Conservation (phyloP, 2,888 invertebrate species). For the Ariolimax columbianus region DNA sequence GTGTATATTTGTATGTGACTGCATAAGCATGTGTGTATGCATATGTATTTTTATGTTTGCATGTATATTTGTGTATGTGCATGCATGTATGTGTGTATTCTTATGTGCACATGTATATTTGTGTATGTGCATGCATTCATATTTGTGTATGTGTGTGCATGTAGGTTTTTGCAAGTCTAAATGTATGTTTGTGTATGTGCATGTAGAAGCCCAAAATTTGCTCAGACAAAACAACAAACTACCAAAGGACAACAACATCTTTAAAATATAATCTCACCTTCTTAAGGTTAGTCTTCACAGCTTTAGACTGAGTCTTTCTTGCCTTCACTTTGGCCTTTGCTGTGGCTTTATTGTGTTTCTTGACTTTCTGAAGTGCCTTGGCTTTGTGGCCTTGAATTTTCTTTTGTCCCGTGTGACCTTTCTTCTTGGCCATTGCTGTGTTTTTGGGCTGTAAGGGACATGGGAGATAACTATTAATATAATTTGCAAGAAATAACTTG, state of each 20-base stretch:
- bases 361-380: constrained; percentile 30
- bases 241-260: background rate
- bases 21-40: too few species aligned
- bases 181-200: too few species aligned
- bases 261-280: constrained; percentile 23
- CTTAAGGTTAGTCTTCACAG: constrained; percentile 48
- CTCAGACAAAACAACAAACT: background rate
- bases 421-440: constrained; percentile 24
- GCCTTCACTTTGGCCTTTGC: constrained; percentile 37
- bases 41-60: too few species aligned
- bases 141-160: too few species aligned
- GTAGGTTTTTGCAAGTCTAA: too few species aligned
- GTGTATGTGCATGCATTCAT: too few species aligned
- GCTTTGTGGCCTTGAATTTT: constrained; percentile 41
- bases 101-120: too few species aligned
- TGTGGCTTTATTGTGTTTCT: constrained; percentile 24
- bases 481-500: too few species aligned
- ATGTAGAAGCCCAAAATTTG: too few species aligned
- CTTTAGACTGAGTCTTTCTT: constrained; percentile 38
- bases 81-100: too few species aligned
- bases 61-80: too few species aligned
- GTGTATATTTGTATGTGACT: too few species aligned
- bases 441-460: background rate
- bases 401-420: constrained; percentile 43
- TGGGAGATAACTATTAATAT: background rate